Base-by-base conservation (phyloP, 30 jellyfish, hydroid and myxozoan genomes). In the Catostylus mosaicus region DNA sequence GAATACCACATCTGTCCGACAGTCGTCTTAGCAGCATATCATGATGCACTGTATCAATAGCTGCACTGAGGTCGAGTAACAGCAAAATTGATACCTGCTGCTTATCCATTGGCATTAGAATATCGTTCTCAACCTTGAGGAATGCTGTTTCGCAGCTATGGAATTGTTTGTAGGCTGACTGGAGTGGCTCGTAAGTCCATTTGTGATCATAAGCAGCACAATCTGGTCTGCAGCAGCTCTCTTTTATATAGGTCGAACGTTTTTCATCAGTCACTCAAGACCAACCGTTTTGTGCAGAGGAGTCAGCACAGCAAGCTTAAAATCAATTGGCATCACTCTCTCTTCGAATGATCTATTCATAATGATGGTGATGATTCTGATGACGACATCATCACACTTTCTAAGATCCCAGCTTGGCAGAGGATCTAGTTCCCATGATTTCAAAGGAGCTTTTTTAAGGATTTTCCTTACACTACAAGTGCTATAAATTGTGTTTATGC, bases 301-400 rank as follows among this genome's bases (percentile, higher is more conserved):
- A 70, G 36, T 70, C 82, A 37, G 82, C 14, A 30, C 82, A 70
- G 82, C 82, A 70, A 70, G 82, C 56, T 43, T 43, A 43, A 43
- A 43, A 70, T 70, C 83, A 70, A 76, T 70, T 31, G 83, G 83
- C 83, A 70, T 70, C 72, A 24, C 85, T 73, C 85, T 27, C 54
- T 73, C 85, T 73, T 40, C 85, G 33, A 73, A 73, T 48, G 46
- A 73, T 73, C 85, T 73, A 50, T 73, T 73, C 76, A 73, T 48
- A 34, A 47, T 73, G 47, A 73, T 78, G 85, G 85, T 73, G 85
- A 73, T 73, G 85, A 73, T 33, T 48, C 85, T 73, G 85, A 48
- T 48, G 47, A 45, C 43, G 85, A 43, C 72, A 43, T 73, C 85
- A 26, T 73, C 85, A 73, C 85, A 73, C 77, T 70, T 70, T 70